phyloP scores from a whole-genome alignment of 2,797 vertebrate genomes.

The Rhincodon typus region DNA sequence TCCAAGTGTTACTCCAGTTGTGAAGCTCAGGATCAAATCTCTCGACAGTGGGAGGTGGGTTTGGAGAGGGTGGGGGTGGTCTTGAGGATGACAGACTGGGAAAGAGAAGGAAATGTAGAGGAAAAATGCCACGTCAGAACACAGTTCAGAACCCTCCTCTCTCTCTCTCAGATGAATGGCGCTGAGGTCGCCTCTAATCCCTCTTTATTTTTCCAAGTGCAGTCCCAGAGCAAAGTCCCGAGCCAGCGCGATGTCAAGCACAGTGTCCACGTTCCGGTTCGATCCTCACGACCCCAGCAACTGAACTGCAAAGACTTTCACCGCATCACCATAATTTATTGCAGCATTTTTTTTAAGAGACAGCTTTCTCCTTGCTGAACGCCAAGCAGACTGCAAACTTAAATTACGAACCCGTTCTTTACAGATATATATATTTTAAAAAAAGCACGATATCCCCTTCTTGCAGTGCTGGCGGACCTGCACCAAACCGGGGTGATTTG shows the following conservation, averaged over 20 bases:
- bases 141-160: not conserved
- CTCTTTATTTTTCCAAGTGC: not conserved
- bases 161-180: not conserved
- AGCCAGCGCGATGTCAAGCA: too few relatives aligned
- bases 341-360: not conserved
- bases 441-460: not conserved
- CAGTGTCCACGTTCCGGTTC: too few relatives aligned
- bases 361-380: not conserved
- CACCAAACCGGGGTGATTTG: not conserved
- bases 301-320: not conserved
- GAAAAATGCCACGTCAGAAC: slow-evolving; percentile 8
- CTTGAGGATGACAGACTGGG: not conserved
- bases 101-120: not conserved
- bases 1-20: not conserved
- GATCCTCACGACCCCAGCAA: too few relatives aligned
- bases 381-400: not conserved
- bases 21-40: not conserved
- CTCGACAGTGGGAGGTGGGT: not conserved
- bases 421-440: not conserved
- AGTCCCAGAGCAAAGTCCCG: too few relatives aligned
- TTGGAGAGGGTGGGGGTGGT: too few relatives aligned
- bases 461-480: not conserved
- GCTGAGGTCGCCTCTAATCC: not conserved
- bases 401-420: not conserved
- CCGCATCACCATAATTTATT: not conserved